Evolutionary conservation across 2,797 vertebrate species (phyloP).

Genomic region (Heteromormyrus szaboi): DNA sequence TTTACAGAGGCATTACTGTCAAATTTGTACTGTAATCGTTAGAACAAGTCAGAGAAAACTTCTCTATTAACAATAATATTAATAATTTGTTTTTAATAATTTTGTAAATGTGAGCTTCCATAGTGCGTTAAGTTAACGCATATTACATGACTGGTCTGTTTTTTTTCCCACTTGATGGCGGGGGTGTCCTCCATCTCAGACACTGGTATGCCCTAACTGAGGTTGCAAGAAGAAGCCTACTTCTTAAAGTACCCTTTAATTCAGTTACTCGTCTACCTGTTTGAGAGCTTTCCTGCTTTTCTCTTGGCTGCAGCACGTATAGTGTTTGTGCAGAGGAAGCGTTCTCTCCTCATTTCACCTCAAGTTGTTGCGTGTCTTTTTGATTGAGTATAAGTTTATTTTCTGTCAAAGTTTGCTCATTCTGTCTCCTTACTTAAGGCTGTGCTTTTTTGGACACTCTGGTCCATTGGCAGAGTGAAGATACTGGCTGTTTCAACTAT

Average conservation of each 20-base stretch:
- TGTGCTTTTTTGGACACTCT: neutral
- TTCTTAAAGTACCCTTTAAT: too few relatives aligned
- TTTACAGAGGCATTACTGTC: neutral
- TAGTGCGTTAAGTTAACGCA: neutral
- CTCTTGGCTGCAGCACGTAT: neutral
- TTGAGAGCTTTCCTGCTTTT: neutral
- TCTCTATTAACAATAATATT: neutral
- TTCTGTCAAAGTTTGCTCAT: neutral
- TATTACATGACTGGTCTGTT: neutral
- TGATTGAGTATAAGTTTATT: neutral
- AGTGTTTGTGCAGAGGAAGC: neutral
- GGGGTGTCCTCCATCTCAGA: neutral
- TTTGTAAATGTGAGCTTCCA: neutral
- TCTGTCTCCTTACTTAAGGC: neutral
- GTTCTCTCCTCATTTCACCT: neutral
- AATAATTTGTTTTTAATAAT: neutral
- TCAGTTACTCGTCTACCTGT: neutral
- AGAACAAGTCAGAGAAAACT: neutral
- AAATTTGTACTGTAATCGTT: neutral
- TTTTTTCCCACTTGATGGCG: neutral
- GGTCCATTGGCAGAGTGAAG: neutral
- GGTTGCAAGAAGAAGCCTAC: neutral
- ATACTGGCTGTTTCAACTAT: neutral
- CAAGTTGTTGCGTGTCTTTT: neutral
- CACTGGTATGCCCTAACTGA: neutral